Base-by-base conservation (phyloP, 2,888 invertebrate species). In the Tinea trinotella region DNA sequence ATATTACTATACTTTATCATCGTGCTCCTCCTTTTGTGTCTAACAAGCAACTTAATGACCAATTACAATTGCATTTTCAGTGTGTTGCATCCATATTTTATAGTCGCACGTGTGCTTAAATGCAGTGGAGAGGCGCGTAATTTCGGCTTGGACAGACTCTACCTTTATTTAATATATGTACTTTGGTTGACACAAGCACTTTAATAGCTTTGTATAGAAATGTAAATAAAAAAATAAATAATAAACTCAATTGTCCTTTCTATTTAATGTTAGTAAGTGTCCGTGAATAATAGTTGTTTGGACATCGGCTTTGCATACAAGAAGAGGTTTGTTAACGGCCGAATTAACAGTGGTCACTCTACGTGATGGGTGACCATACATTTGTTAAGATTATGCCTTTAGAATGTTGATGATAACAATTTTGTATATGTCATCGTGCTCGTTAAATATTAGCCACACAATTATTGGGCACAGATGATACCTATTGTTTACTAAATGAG, bases 231-330 rank as follows among this genome's bases (percentile, higher is more conserved):
- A 2, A 30, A 30, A 30, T 2, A 30, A 4, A 30, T 30, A 2
- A 30, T 2, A 30, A 30, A 5, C 6, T 35, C 6, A 24, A 36
- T 3, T 50, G 50, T 50, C 50, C 24, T 12, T 13, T 50, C 50
- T 15, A 24, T 24, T 3, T 7, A 15, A n/a, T 1, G 13, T 24
- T 10, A 13, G 24, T 19, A 9, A 50, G 40, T 53, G 53, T n/a
- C 40, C 22, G 20, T 53, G 75, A 76, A 71, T 80, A 80, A 85
- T 81, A 73, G 74, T 69, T 75, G 74, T 76, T 80, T 74, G 74
- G 70, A 68, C 70, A 70, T 64, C 67, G 66, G 77, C 76, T 82
- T 76, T 79, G 76, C 81, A 78, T 78, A 64, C 71, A 40, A 36
- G 54, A 48, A 15, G 24, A 54, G 48, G 48, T 36, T 49, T 46